Percentiles rank a stretch among this genome's conserved stretches.
These are phyloP conservation scores for Zosterops pallidus DNA, from an alignment of 2,113 vertebrate genomes.

Conservation along the genomic window DNA sequence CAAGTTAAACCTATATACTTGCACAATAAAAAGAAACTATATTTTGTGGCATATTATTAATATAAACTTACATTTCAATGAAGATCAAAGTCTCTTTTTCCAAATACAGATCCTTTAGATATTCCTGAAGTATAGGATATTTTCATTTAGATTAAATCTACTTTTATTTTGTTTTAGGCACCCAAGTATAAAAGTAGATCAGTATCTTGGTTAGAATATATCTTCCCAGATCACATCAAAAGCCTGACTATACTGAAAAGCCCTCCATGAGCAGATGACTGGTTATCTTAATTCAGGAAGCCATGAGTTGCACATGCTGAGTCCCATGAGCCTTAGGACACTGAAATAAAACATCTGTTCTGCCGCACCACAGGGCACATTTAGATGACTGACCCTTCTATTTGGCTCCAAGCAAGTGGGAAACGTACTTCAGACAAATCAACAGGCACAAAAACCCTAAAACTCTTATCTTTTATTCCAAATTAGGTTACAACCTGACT, in stretches of 20 bases:
- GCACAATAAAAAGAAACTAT: neutral
- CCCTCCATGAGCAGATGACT: neutral
- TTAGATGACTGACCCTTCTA: neutral
- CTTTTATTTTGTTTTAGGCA: neutral
- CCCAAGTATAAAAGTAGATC: neutral
- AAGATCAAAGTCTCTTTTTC: neutral
- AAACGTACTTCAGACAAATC: neutral
- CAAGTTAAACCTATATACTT: neutral
- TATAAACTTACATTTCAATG: neutral
- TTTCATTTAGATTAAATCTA: neutral
- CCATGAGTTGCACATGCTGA: neutral
- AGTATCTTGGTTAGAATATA: neutral
- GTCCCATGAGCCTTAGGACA: neutral
- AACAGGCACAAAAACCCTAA: neutral
- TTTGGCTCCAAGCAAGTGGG: neutral
- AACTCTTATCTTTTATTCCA: neutral
- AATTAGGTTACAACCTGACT: neutral
- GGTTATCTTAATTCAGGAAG: neutral
- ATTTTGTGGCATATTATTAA: neutral
- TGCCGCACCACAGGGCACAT: neutral
- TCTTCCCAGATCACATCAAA: neutral
- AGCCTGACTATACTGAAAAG: neutral
- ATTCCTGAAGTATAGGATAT: neutral
- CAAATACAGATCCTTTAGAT: neutral
- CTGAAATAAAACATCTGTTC: slow-evolving; percentile 6